Conservation (phyloP, 2,888 invertebrate species). For the Oeneis ivallda region DNA sequence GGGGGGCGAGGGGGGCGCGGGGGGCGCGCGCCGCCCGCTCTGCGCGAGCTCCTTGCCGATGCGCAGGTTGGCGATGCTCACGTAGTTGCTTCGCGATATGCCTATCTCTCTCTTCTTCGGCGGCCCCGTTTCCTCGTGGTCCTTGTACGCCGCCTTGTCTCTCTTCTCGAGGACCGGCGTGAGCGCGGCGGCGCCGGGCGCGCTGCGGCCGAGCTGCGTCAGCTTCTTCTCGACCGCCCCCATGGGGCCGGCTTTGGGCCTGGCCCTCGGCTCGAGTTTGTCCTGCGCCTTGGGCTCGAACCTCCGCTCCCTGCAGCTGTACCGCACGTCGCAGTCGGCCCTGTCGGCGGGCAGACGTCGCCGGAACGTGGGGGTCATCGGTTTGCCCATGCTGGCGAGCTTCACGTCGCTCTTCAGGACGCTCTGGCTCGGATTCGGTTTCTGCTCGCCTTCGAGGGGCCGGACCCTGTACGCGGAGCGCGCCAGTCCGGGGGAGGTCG, state of each 20-base stretch:
- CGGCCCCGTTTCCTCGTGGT: constrained; percentile 39
- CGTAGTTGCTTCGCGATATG: constrained; percentile 74
- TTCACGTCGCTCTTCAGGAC: constrained; percentile 68
- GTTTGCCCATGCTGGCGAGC: constrained; percentile 69
- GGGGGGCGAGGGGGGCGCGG: constrained; percentile 44
- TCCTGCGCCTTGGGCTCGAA: constrained; percentile 46
- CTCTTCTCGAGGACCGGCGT: constrained; percentile 50
- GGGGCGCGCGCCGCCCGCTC: constrained; percentile 22
- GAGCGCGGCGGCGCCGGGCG: constrained; percentile 47
- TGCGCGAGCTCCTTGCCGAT: constrained; percentile 61
- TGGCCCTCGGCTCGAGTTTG: constrained; percentile 53
- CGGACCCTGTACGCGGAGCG: constrained; percentile 60
- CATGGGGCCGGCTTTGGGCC: constrained; percentile 53
- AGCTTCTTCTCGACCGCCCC: constrained; percentile 43
- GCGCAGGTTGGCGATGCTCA: constrained; percentile 72
- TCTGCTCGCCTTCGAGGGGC: constrained; percentile 49
- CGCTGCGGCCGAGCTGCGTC: constrained; percentile 45
- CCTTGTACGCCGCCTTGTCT: constrained; percentile 33
- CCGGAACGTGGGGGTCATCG: constrained; percentile 75
- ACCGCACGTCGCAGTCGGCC: constrained; percentile 65
- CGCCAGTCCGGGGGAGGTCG: constrained; percentile 55
- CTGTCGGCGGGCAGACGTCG: constrained; percentile 59
- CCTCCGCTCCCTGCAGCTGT: constrained; percentile 64
- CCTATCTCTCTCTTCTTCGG: constrained; percentile 58
- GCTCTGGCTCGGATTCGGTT: constrained; percentile 43